phyloP scores from a whole-genome alignment of 2,113 vertebrate species.

The Sardina pilchardus region DNA sequence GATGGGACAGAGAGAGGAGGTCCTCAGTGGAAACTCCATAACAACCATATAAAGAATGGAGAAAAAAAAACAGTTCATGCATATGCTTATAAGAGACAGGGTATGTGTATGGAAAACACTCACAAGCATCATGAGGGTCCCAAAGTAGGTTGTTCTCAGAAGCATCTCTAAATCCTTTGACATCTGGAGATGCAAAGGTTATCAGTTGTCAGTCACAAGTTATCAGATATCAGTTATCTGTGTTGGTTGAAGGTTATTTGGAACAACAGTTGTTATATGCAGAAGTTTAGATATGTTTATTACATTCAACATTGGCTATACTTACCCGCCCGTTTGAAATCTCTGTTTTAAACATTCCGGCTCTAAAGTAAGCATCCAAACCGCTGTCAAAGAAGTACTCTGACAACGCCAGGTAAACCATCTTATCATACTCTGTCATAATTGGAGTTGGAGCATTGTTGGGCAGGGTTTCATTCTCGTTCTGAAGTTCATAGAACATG shows the following conservation, averaged over 20 bases:
- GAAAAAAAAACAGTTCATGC: background rate
- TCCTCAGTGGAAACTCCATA: background rate
- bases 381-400: slow-evolving; percentile 95
- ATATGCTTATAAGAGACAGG: background rate
- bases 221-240: background rate
- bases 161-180: slow-evolving; percentile 87
- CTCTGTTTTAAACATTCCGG: slow-evolving; percentile 75
- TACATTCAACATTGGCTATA: background rate
- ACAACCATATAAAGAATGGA: background rate
- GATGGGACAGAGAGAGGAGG: background rate
- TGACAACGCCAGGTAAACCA: slow-evolving; percentile 90
- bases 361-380: slow-evolving; percentile 84
- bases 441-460: slow-evolving; percentile 80
- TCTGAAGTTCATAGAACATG: slow-evolving; percentile 80
- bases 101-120: slow-evolving; percentile 38
- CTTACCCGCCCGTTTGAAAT: slow-evolving; percentile 81
- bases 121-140: slow-evolving; percentile 85
- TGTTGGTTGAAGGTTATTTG: background rate
- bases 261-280: background rate
- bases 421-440: slow-evolving; percentile 81
- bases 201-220: background rate
- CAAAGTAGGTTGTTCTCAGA: slow-evolving; percentile 89
- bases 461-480: slow-evolving; percentile 67
- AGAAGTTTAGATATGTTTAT: background rate
- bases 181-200: slow-evolving; percentile 71